Evolutionary conservation across 2,113 vertebrate species (phyloP).

Genomic region (Ariopsis seemanni): DNA sequence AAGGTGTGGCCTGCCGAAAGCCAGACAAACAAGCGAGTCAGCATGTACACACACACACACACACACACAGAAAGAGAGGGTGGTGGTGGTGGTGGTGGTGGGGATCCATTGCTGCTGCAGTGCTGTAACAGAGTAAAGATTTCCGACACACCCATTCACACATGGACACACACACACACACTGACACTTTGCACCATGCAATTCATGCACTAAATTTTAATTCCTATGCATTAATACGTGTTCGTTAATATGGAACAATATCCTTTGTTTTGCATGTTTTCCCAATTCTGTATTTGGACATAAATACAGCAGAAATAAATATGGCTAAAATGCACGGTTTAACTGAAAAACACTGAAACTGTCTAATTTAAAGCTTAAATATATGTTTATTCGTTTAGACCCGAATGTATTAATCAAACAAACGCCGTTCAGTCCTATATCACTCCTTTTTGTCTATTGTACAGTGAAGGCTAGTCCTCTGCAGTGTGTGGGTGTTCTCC

Average conservation of each 20-base stretch:
- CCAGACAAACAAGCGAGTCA: slow-evolving; percentile 39
- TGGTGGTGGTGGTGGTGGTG: not conserved
- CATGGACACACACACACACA: slow-evolving; percentile 27
- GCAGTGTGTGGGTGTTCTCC: slow-evolving; percentile 53
- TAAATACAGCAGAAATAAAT: not conserved
- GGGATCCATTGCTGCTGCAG: slow-evolving; percentile 43
- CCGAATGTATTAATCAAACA: not conserved
- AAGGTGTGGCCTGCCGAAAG: slow-evolving; percentile 38
- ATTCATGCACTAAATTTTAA: not conserved
- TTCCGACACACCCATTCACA: slow-evolving; percentile 47
- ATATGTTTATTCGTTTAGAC: not conserved
- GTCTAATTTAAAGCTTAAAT: not conserved
- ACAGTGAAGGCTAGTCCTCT: slow-evolving; percentile 24
- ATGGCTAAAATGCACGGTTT: not conserved
- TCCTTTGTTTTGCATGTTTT: not conserved
- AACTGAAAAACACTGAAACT: not conserved
- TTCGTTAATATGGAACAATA: not conserved
- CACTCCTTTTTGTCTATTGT: not conserved
- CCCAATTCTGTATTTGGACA: not conserved
- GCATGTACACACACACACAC: slow-evolving; percentile 29
- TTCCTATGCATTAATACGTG: too few species aligned
- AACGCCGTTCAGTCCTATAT: not conserved
- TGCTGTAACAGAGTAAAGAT: slow-evolving; percentile 47
- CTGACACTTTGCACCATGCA: not conserved
- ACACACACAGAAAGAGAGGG: not conserved